Base-by-base conservation (phyloP, 2,888 invertebrate genomes). In the Tuta absoluta region DNA sequence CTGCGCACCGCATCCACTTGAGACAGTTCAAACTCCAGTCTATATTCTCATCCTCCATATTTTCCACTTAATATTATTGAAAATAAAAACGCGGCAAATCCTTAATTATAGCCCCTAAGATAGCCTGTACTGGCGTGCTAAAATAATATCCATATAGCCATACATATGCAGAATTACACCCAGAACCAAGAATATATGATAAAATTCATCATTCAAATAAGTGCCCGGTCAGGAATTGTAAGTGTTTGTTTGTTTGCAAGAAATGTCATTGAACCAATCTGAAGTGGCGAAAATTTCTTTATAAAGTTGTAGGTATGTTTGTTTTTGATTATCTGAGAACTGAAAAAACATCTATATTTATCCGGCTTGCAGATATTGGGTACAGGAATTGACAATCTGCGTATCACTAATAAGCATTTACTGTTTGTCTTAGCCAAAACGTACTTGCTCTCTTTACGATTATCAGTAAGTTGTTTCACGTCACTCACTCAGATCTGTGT, bases 311-410 rank as follows among this genome's bases (percentile, higher is more conserved):
- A 33, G 33, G 10, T 33, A 33, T 33, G 33, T 4, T 14, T 45
- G 17, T 45, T 45, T 45, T 45, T n/a, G n/a, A 17, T n/a, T 45
- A 17, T 45, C 17, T 17, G 17, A n/a, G 45, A 45, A n/a, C n/a
- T 45, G 45, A 45, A 45, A 41, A 45, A 45, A n/a, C 45, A 17
- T 45, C 45, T n/a, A 17, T n/a, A 45, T 45, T 45, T 4, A 45
- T 45, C 45, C n/a, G 45, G 45, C 45, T 45, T 17, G 5, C 45
- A n/a, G 5, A 45, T 45, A 45, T 45, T 41, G 41, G 41, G 12
- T 41, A 41, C 14, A 41, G 11, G 38, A 28, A 28, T 28, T 33
- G 33, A 33, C 41, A 41, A 14, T 14, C 14, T 14, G 17, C n/a
- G 2, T 41, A n/a, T n/a, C n/a, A 41, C 1, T 41, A 41, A 41